Base-by-base conservation (phyloP, 2,113 vertebrate species). In the Centropristis striata region DNA sequence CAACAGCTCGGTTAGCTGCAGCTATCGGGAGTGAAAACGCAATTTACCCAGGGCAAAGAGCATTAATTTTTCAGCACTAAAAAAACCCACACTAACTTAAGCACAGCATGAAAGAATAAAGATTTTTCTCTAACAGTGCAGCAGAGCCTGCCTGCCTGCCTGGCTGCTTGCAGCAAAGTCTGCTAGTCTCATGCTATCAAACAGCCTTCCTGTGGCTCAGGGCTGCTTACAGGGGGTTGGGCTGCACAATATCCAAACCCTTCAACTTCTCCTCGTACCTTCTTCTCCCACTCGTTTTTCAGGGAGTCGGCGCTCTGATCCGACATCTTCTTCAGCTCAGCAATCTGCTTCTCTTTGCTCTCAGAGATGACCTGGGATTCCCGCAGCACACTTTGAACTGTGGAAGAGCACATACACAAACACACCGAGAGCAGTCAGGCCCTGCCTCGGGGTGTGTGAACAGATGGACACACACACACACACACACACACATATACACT, bases 201-300 rank as follows among this genome's bases (percentile, higher is more conserved):
- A 86, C 50, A 41, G 8, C 57, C 76, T 88, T 78, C 59, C 61
- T 80, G 28, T 79, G 55, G 84, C 89, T 86, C 53, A 63, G 41
- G 78, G 82, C 74, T 68, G 71, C 67, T 81, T 78, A 53, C 57
- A 76, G 21, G 54, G 67, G 41, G 46, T 16, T 65, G 71, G 78
- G 61, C 74, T 71, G 70, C 60, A 83, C 60, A 77, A 75, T 44
- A 65, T 74, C 42, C 71, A 65, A 83, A 74, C 53, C 84, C 71
- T 82, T 84, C 80, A 79, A 89, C 81, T 88, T 74, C 20, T 83
- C 66, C 78, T 78, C 87, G 85, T 95, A 98, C 98, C 97, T 96
- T 98, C 89, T 97, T 99, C 92, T 99, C 98, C 96, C 96, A 98
- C 63, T 98, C 96, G 1, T 97, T 98, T 91, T 95, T 98, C 88